phyloP scores from a whole-genome alignment of 2,888 invertebrate species.

The Xanthorhoe spadicearia region DNA sequence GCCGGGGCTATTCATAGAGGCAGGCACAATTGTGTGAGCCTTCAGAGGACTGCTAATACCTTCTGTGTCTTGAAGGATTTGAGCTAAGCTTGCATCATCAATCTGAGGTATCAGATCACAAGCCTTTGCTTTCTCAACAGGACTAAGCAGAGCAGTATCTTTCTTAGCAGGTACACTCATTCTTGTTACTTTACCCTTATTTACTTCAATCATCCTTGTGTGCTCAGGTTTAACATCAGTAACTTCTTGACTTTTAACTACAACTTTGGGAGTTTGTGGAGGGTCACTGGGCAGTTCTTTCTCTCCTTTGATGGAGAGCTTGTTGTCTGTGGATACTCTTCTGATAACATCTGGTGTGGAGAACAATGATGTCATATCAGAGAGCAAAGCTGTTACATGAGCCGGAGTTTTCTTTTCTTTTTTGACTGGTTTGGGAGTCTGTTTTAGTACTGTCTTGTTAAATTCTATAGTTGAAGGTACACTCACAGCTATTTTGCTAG shows the following conservation, averaged over 20 bases:
- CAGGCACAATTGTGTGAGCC: constrained; percentile 62
- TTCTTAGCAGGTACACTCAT: constrained; percentile 41
- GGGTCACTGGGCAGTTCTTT: constrained; percentile 69
- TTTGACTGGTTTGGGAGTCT: constrained; percentile 65
- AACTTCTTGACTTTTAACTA: constrained; percentile 35
- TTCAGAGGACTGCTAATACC: constrained; percentile 60
- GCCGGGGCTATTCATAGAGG: constrained; percentile 76
- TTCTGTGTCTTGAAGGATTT: constrained; percentile 77
- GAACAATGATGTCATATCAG: constrained; percentile 89
- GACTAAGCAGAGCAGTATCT: constrained; percentile 39
- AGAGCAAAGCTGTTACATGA: constrained; percentile 81
- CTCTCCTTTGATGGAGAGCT: constrained; percentile 76
- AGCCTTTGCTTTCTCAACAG: constrained; percentile 54
- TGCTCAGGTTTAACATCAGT: constrained; percentile 46
- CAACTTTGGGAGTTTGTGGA: constrained; percentile 48
- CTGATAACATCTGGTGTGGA: constrained; percentile 92
- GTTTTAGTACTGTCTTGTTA: constrained; percentile 76
- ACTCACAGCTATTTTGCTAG: constrained; percentile 54
- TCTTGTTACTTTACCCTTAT: constrained; percentile 43
- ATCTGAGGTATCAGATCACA: constrained; percentile 77
- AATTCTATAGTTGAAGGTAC: constrained; percentile 52
- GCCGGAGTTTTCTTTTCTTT: constrained; percentile 86
- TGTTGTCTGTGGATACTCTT: constrained; percentile 85
- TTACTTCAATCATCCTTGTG: constrained; percentile 48
- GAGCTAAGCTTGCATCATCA: constrained; percentile 79